Conservation (phyloP, 1,140 invertebrate genomes). For the Dendrolimus kikuchii region DNA sequence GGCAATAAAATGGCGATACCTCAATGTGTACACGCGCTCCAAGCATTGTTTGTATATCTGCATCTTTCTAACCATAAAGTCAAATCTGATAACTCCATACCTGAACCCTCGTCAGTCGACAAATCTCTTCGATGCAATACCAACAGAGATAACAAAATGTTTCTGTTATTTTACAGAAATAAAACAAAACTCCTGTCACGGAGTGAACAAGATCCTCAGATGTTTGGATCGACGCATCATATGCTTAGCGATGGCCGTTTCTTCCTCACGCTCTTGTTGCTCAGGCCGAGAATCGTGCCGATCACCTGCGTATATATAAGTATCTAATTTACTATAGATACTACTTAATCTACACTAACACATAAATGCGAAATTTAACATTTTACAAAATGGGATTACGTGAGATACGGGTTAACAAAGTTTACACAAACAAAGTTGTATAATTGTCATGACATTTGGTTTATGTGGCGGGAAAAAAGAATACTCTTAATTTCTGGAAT, state of each 20-base stretch:
- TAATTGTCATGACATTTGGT: too few species aligned
- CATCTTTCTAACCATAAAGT: slow-evolving; percentile 6
- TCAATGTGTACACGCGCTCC: too few species aligned
- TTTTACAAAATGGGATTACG: too few species aligned
- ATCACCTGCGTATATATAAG: slow-evolving; percentile 70
- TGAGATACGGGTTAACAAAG: too few species aligned
- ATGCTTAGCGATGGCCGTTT: slow-evolving; percentile 85
- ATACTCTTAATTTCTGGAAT: too few species aligned
- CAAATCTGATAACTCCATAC: slow-evolving; percentile 10
- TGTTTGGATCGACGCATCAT: slow-evolving; percentile 36
- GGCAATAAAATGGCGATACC: too few species aligned
- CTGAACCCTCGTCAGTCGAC: slow-evolving; percentile 17
- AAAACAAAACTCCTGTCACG: slow-evolving; percentile 55
- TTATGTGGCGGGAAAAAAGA: too few species aligned
- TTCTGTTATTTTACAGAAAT: slow-evolving; percentile 39
- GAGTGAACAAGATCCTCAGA: slow-evolving; percentile 47
- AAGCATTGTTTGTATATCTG: slow-evolving; percentile 1
- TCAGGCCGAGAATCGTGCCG: slow-evolving; percentile 84
- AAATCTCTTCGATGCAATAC: slow-evolving; percentile 25
- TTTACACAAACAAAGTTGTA: too few species aligned
- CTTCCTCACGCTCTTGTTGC: slow-evolving; percentile 81
- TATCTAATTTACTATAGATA: background rate
- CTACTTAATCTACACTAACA: background rate
- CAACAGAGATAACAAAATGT: slow-evolving; percentile 26
- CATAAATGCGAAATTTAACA: too few species aligned